These are phyloP conservation scores for Plusia festucae DNA, from an alignment of 2,888 invertebrate genomes.

Conservation along the genomic window DNA sequence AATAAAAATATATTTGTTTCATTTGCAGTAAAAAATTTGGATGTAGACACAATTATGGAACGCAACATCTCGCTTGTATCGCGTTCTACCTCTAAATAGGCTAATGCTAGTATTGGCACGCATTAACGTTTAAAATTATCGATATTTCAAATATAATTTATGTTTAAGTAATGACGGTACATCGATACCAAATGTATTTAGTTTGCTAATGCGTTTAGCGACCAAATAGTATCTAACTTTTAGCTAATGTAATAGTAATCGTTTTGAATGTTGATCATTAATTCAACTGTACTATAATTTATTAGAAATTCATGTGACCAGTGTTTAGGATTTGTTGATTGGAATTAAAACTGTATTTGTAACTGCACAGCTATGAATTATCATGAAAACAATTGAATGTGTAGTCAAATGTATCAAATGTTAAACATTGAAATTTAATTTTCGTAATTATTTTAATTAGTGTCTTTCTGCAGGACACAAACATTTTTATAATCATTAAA, in stretches of 20 bases:
- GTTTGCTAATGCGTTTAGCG: conserved; percentile 42
- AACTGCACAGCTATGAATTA: not conserved
- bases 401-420: not conserved
- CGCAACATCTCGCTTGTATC: conserved; percentile 4
- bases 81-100: not conserved
- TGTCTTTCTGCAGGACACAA: no score
- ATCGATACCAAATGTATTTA: conserved; percentile 51
- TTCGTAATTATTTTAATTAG: not conserved
- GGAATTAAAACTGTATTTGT: not conserved
- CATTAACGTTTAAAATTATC: conserved; percentile 46
- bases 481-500: no score
- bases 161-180: conserved; percentile 27
- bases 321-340: conserved; percentile 16
- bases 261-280: conserved; percentile 31
- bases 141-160: conserved; percentile 54
- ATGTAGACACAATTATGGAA: no score
- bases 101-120: conserved; percentile 29
- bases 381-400: conserved; percentile 1
- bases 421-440: not conserved
- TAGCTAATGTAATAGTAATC: conserved; percentile 26
- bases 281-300: not conserved
- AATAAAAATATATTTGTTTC: no score
- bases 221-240: conserved; percentile 43
- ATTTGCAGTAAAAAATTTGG: no score
- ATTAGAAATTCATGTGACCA: conserved; percentile 23